phyloP scores from a whole-genome alignment of 2,888 invertebrate species.

The Drosophila hamatofila region DNA sequence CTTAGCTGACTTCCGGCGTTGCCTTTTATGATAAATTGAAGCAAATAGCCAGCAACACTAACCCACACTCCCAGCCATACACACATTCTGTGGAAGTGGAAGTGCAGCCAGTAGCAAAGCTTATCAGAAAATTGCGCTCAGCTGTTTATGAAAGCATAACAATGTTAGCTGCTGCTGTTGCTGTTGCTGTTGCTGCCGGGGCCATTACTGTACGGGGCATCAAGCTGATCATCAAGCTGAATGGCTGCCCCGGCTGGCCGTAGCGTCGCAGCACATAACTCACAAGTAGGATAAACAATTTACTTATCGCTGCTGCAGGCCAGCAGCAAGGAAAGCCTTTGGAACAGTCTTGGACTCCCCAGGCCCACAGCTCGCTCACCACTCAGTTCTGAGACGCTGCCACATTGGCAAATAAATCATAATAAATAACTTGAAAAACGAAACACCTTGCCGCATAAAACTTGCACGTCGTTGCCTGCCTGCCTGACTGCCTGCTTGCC shows the following conservation, averaged over 20 bases:
- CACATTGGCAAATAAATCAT: constrained; percentile 82
- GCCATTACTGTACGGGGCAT: constrained; percentile 62
- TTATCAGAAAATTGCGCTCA: constrained; percentile 80
- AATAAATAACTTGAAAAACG: constrained; percentile 82
- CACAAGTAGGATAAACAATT: constrained; percentile 81
- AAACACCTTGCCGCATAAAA: constrained; percentile 80
- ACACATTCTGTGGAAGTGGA: not conserved
- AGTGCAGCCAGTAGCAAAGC: constrained; percentile 63
- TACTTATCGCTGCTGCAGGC: constrained; percentile 77
- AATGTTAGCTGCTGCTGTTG: constrained; percentile 68
- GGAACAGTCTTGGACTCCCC: constrained; percentile 20
- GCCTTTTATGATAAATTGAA: constrained; percentile 80
- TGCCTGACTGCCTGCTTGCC: constrained; percentile 12
- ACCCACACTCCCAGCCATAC: constrained; percentile 24
- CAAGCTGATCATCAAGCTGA: constrained; percentile 79
- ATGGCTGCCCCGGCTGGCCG: constrained; percentile 51
- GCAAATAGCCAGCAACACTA: constrained; percentile 73
- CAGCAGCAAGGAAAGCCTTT: constrained; percentile 33
- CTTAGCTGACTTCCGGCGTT: constrained; percentile 78
- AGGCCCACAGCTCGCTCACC: constrained; percentile 13
- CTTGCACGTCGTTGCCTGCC: constrained; percentile 64
- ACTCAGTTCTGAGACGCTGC: constrained; percentile 50
- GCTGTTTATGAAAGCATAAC: constrained; percentile 81
- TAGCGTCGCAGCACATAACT: constrained; percentile 69
- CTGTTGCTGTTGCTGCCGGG: constrained; percentile 20